Evolutionary conservation across 2,888 invertebrate species (phyloP).

Genomic region (Spatulosminthurus flaviceps): DNA sequence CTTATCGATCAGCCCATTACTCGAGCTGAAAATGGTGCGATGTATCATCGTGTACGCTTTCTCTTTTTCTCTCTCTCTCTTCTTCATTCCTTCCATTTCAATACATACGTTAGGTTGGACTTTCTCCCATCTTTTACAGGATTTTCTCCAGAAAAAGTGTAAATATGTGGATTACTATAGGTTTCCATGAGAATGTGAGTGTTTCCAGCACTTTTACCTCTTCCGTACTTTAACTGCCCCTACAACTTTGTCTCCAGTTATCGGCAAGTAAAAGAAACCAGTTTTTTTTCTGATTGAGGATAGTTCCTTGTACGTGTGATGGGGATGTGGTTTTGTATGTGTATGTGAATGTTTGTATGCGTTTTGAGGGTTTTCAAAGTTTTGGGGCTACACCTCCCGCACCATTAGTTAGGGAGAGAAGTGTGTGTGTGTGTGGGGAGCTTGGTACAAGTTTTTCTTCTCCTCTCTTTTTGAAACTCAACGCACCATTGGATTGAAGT

Average conservation of each 20-base stretch:
- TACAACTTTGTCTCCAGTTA: slow-evolving; percentile 14
- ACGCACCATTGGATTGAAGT: neutral
- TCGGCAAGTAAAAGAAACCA: neutral
- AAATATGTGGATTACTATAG: no score
- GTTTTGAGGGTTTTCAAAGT: neutral
- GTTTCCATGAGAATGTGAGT: no score
- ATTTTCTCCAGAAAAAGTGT: no score
- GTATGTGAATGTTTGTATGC: neutral
- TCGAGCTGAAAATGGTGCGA: slow-evolving; percentile 29
- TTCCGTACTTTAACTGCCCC: neutral
- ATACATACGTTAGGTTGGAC: neutral
- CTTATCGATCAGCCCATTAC: slow-evolving; percentile 55
- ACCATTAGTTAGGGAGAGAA: neutral
- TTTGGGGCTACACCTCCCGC: no score
- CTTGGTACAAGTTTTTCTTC: neutral
- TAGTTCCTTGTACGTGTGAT: slow-evolving; percentile 4
- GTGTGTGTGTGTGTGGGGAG: neutral
- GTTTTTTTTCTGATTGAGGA: neutral
- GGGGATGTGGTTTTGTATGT: neutral
- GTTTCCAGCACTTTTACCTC: neutral
- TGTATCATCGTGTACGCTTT: slow-evolving; percentile 24
- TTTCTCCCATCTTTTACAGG: no score
- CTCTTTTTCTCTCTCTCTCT: slow-evolving; percentile 14
- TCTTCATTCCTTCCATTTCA: neutral
- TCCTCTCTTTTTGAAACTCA: slow-evolving; percentile 9